Evolutionary conservation across 2,113 vertebrate genomes (phyloP).

Genomic region (Cololabis saira): DNA sequence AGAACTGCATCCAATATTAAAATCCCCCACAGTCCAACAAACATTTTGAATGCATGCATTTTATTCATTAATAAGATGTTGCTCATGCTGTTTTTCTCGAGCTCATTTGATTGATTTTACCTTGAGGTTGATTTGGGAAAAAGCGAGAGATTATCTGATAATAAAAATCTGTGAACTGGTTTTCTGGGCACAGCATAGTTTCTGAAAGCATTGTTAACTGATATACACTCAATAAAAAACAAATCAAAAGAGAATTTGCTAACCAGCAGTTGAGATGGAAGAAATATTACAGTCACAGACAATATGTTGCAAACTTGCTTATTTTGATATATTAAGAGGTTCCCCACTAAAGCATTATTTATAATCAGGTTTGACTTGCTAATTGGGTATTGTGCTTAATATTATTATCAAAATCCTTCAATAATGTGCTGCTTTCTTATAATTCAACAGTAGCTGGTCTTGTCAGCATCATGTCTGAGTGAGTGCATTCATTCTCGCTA

Average conservation of each 20-base stretch:
- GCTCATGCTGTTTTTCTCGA: not conserved
- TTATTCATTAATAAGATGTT: not conserved
- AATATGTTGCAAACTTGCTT: not conserved
- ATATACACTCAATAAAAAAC: not conserved
- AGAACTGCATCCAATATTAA: slow-evolving; percentile 11
- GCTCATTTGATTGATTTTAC: not conserved
- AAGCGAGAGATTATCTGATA: not conserved
- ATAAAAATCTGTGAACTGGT: not conserved
- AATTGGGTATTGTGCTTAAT: not conserved
- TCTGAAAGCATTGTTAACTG: not conserved
- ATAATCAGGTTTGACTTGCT: not conserved
- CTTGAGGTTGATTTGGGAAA: not conserved
- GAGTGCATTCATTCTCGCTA: not conserved
- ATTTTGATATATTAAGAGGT: not conserved
- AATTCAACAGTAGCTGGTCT: too few relatives aligned
- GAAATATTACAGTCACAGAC: not conserved
- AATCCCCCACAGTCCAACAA: not conserved
- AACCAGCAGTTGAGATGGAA: too few relatives aligned
- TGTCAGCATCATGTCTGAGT: too few relatives aligned
- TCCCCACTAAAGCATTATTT: too few relatives aligned
- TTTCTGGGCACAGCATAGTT: not conserved
- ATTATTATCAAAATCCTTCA: not conserved
- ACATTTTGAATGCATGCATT: not conserved
- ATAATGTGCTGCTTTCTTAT: too few relatives aligned
- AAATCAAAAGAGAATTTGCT: too few relatives aligned